These are phyloP conservation scores for Cryptocephalus primarius DNA, from an alignment of 2,888 invertebrate species.

Conservation along the genomic window DNA sequence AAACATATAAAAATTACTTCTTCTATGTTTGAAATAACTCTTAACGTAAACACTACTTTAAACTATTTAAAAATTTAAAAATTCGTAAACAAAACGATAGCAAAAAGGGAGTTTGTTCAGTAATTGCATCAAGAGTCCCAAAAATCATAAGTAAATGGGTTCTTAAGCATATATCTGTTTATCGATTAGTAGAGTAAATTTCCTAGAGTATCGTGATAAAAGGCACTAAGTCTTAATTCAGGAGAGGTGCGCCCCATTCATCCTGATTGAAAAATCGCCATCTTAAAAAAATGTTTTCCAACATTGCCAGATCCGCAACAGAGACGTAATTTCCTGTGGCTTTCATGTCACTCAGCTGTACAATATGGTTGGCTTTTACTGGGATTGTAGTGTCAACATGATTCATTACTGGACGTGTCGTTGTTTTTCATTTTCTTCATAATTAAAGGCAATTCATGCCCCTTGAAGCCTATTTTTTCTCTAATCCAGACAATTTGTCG, in stretches of 20 bases:
- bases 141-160: too few species aligned
- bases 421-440: conserved; percentile 13
- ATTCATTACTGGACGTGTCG: conserved; percentile 26
- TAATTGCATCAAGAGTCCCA: too few species aligned
- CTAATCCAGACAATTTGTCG: too few species aligned
- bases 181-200: too few species aligned
- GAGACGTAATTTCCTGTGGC: conserved; percentile 32
- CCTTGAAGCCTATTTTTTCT: too few species aligned
- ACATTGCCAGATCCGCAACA: conserved; percentile 28
- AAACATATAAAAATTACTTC: too few species aligned
- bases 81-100: too few species aligned
- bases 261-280: conserved; percentile 35
- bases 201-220: conserved; percentile 30
- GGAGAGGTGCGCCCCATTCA: conserved; percentile 35
- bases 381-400: conserved; percentile 33
- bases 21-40: too few species aligned
- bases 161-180: too few species aligned
- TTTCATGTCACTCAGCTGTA: conserved; percentile 34
- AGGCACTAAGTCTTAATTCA: conserved; percentile 31
- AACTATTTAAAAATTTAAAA: too few species aligned
- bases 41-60: too few species aligned
- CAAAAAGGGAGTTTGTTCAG: too few species aligned
- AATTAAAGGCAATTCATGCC: conserved; percentile 9
- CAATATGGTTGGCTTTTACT: conserved; percentile 30
- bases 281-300: conserved; percentile 24